Conservation (phyloP, 2,797 vertebrate species). For the Philypnodon macrostomus region DNA sequence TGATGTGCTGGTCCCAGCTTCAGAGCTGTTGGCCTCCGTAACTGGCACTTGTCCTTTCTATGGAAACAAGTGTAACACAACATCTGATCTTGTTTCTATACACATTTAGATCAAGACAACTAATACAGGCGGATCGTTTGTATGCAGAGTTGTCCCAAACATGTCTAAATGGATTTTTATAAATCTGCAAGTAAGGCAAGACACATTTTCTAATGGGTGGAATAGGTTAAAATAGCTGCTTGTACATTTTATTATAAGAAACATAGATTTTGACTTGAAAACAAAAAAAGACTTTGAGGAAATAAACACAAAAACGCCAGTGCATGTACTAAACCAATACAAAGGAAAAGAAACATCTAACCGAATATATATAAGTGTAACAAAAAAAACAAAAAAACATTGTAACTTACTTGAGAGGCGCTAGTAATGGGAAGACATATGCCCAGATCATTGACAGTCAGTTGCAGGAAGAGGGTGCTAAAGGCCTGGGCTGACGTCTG, state of each 20-base stretch:
- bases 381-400: background rate
- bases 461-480: constrained; percentile 95
- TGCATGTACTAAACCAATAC: background rate
- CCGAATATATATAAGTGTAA: too few species aligned
- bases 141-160: constrained; percentile 32
- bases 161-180: background rate
- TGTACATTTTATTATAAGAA: too few species aligned
- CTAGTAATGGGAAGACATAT: constrained; percentile 97
- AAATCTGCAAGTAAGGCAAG: background rate
- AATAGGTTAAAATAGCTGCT: too few species aligned
- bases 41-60: constrained; percentile 72
- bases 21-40: constrained; percentile 65
- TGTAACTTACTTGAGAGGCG: constrained; percentile 67
- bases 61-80: constrained; percentile 68
- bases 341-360: too few species aligned
- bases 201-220: background rate
- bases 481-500: constrained; percentile 97
- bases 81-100: constrained; percentile 40
- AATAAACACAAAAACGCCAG: too few species aligned
- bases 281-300: too few species aligned
- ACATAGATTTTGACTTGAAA: too few species aligned
- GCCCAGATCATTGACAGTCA: constrained; percentile 96
- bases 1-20: constrained; percentile 66
- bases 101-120: constrained; percentile 38
- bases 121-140: constrained; percentile 18